phyloP scores from a whole-genome alignment of 2,797 vertebrate species.

The Myiotriccus ornatus region DNA sequence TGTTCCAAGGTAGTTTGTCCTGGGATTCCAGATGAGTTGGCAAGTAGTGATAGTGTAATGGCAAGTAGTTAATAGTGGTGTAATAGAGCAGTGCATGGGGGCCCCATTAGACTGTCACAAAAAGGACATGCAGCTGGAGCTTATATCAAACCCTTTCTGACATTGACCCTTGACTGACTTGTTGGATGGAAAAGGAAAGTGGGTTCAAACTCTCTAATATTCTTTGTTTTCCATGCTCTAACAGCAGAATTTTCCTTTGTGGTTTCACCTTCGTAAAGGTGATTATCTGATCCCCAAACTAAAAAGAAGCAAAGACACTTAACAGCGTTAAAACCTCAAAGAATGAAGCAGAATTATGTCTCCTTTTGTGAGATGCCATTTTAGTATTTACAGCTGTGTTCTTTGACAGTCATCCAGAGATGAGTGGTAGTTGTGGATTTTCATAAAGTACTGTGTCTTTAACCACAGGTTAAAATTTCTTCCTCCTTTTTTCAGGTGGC shows the following conservation, averaged over 20 bases:
- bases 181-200: not conserved
- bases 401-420: not conserved
- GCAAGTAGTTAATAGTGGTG: not conserved
- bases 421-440: not conserved
- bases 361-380: not conserved
- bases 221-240: not conserved
- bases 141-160: not conserved
- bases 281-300: not conserved
- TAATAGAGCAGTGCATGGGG: not conserved
- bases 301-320: not conserved
- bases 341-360: not conserved
- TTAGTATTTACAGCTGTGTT: not conserved
- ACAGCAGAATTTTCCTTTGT: not conserved
- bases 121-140: not conserved
- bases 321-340: not conserved
- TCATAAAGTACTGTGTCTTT: not conserved
- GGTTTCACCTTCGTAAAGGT: not conserved
- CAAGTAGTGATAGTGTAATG: not conserved
- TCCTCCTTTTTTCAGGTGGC: not conserved
- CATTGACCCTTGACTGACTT: not conserved
- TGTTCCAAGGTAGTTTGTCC: not conserved
- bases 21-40: not conserved
- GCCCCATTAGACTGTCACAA: not conserved
- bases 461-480: not conserved
- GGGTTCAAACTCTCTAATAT: not conserved